Evolutionary conservation across 2,888 invertebrate species (phyloP).

Genomic region (Drosophila peninsularis): DNA sequence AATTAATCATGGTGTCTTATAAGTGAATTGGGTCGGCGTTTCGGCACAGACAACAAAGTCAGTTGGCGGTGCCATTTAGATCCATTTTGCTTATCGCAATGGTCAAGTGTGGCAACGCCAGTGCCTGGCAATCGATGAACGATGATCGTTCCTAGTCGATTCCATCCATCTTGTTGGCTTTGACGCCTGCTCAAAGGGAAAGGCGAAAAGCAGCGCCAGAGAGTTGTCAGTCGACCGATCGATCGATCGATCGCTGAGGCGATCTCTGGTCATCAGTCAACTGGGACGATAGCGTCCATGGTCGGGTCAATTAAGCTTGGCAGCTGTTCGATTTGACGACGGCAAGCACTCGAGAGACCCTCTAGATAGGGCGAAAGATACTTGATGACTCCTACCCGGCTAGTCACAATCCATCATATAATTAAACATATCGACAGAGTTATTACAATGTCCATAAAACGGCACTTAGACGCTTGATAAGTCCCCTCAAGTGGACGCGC

Average conservation of each 20-base stretch:
- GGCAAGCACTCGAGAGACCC: constrained; percentile 25
- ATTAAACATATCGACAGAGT: constrained; percentile 63
- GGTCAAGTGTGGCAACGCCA: constrained; percentile 43
- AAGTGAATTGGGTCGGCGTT: constrained; percentile 2
- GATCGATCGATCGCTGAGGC: constrained; percentile 37
- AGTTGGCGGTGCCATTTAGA: constrained; percentile 24
- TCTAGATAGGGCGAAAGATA: constrained; percentile 31
- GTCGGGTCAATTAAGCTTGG: constrained; percentile 64
- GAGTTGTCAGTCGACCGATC: constrained; percentile 38
- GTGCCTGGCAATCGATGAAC: constrained; percentile 30
- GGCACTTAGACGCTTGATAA: constrained; percentile 41
- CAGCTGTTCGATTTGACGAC: constrained; percentile 65
- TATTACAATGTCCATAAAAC: constrained; percentile 69
- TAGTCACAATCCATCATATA: constrained; percentile 58
- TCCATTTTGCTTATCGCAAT: constrained; percentile 27
- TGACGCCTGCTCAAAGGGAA: constrained; percentile 57
- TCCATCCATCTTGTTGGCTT: constrained; percentile 70
- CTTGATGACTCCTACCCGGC: constrained; percentile 21
- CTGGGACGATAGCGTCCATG: constrained; percentile 61
- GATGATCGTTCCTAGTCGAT: constrained; percentile 34
- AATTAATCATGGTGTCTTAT: constrained; percentile 9
- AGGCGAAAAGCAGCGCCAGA: constrained; percentile 45
- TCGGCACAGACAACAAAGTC: constrained; percentile 25
- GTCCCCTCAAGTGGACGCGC: constrained; percentile 2
- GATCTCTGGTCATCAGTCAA: constrained; percentile 69